Percentiles rank a stretch among this genome's conserved stretches.
These are phyloP conservation scores for Spicauda simplicius DNA, from an alignment of 2,888 invertebrate genomes.

Conservation along the genomic window DNA sequence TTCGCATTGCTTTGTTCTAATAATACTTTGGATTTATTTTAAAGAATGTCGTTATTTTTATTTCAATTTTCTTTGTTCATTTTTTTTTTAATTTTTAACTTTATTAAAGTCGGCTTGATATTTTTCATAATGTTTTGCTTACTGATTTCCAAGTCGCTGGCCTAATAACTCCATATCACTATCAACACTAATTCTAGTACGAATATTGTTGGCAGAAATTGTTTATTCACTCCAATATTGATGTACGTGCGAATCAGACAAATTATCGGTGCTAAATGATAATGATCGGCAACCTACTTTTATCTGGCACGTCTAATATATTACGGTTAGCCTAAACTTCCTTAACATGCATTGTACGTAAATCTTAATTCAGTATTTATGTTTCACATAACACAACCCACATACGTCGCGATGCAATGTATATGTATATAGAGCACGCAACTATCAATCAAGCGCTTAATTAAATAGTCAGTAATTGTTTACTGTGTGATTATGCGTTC, in stretches of 20 bases:
- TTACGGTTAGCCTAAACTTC: constrained; percentile 4
- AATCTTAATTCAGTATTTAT: background rate
- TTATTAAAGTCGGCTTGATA: background rate
- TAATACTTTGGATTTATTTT: too few relatives aligned
- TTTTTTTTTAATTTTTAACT: background rate
- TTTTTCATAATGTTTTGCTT: too few relatives aligned
- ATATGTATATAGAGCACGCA: background rate
- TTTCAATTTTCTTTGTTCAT: background rate
- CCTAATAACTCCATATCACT: too few relatives aligned
- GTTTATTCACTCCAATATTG: constrained; percentile 13
- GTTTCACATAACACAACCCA: background rate
- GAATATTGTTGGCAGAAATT: constrained; percentile 12
- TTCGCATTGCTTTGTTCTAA: too few relatives aligned
- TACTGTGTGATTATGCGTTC: background rate
- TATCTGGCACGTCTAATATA: constrained; percentile 22
- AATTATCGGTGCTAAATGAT: constrained; percentile 39
- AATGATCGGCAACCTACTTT: constrained; percentile 30
- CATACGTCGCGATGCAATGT: background rate
- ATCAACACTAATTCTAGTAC: background rate
- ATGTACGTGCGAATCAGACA: constrained; percentile 30
- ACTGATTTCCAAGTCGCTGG: too few relatives aligned
- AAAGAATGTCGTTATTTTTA: too few relatives aligned
- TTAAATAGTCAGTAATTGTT: constrained; percentile 7
- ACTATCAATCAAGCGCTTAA: constrained; percentile 11
- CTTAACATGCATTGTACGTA: constrained; percentile 8